Conservation (phyloP, 1,140 invertebrate genomes). For the Caenorhabditis elegans region WBcel235 BX284604.4:4457501-4458000, state of each 20-base stretch:
- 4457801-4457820: too few relatives aligned
- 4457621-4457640: not conserved
- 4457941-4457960: too few relatives aligned
- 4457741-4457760: constrained; percentile 12
- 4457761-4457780: not conserved
- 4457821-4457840: too few relatives aligned
- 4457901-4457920: too few relatives aligned
- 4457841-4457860: too few relatives aligned
- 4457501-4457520: too few relatives aligned
- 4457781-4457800: too few relatives aligned
- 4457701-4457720: constrained; percentile 3
- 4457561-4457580: not conserved
- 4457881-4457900: too few relatives aligned
- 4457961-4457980: too few relatives aligned
- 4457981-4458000: too few relatives aligned
- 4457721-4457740: not conserved
- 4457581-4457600: constrained; percentile 21
- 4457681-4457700: constrained; percentile 7
- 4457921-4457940: too few relatives aligned
- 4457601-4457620: not conserved
- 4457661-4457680: constrained; percentile 23
- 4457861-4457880: too few relatives aligned
- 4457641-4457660: not conserved
- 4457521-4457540: constrained; percentile 14
- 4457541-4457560: not conserved